Percentiles rank a stretch among this genome's conserved stretches.
Conservation (phyloP, 2,888 invertebrate species). For the Chymomyza procnemis region DNA sequence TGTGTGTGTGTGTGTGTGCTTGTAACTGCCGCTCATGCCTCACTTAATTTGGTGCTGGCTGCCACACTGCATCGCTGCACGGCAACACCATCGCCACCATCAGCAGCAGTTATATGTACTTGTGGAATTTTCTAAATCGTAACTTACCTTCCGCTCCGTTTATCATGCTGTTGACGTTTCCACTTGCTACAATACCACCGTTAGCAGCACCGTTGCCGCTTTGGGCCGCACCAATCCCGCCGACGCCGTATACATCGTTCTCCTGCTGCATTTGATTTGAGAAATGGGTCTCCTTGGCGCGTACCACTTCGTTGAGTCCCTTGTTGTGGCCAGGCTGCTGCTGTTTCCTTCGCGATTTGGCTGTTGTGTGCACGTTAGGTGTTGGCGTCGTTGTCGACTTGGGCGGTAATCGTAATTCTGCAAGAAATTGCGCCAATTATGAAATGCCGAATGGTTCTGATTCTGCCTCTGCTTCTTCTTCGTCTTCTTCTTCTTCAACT, state of each 20-base stretch:
- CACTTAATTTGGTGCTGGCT: conserved; percentile 51
- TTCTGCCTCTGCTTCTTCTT: not conserved
- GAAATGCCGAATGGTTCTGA: conserved; percentile 42
- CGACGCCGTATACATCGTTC: conserved; percentile 69
- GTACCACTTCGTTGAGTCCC: conserved; percentile 78
- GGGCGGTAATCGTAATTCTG: conserved; percentile 78
- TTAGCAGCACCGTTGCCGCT: conserved; percentile 26
- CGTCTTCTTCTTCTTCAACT: not conserved
- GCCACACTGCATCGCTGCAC: conserved; percentile 1
- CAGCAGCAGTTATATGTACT: conserved; percentile 35
- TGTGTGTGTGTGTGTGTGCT: conserved; percentile 37
- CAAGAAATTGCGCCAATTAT: conserved; percentile 74
- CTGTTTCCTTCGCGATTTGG: conserved; percentile 76
- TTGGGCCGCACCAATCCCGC: conserved; percentile 41
- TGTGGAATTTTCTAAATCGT: conserved; percentile 71
- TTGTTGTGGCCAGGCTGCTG: conserved; percentile 71
- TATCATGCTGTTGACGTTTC: conserved; percentile 72
- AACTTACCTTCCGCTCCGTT: conserved; percentile 77
- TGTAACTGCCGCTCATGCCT: conserved; percentile 59
- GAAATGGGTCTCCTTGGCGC: conserved; percentile 77
- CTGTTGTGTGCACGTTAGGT: conserved; percentile 75
- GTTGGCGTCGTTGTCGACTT: conserved; percentile 77
- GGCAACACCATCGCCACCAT: not conserved
- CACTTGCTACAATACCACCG: conserved; percentile 54
- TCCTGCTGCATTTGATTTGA: conserved; percentile 77